Conservation (phyloP, 1,140 invertebrate species). For the Microplitis mediator region DNA sequence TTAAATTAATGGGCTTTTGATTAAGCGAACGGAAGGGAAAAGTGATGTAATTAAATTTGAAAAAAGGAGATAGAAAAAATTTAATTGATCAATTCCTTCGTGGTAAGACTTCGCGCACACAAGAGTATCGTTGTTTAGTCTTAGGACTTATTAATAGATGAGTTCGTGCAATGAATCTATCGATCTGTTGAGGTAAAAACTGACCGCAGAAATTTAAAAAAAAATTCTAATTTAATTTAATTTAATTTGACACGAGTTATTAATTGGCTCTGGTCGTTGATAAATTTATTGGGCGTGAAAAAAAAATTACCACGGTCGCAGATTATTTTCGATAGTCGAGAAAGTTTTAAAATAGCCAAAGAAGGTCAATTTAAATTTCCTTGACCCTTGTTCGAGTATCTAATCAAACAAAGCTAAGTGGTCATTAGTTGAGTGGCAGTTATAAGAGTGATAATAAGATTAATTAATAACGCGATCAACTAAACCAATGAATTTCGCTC, state of each 20-base stretch:
- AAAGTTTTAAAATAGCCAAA: background rate
- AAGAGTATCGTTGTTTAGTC: constrained; percentile 1
- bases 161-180: background rate
- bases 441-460: constrained; percentile 22
- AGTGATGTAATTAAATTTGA: background rate
- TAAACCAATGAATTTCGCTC: constrained; percentile 5
- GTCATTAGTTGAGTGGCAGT: constrained; percentile 16
- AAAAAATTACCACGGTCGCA: background rate
- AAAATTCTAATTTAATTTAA: background rate
- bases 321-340: background rate
- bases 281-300: background rate
- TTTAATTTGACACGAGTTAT: too few relatives aligned
- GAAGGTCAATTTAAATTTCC: constrained; percentile 24
- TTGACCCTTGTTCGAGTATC: constrained; percentile 19
- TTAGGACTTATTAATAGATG: background rate
- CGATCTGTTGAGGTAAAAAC: background rate
- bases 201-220: background rate
- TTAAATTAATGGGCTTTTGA: too few relatives aligned
- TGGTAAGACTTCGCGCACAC: background rate
- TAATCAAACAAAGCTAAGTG: constrained; percentile 23
- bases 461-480: constrained; percentile 24
- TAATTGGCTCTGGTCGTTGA: background rate
- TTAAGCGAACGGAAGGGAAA: background rate
- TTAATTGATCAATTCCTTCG: background rate
- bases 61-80: background rate